Evolutionary conservation across 2,113 vertebrate species (phyloP).

Genomic region (Halichoerus grypus): DNA sequence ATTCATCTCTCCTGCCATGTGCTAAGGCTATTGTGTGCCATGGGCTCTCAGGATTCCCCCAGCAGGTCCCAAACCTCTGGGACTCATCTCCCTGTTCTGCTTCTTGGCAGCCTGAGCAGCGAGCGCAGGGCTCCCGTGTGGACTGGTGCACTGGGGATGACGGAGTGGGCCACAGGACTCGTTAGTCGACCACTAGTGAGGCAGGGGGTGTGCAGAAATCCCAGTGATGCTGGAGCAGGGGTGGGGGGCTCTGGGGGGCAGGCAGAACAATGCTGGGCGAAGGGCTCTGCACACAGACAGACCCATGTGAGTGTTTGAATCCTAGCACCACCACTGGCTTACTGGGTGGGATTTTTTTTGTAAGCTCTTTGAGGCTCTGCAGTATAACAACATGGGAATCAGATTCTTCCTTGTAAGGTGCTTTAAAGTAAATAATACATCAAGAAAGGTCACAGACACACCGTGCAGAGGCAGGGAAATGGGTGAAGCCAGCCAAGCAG

Average conservation of each 20-base stretch:
- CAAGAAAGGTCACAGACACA: neutral
- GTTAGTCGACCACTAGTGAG: fast-evolving
- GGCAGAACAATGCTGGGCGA: too few species aligned
- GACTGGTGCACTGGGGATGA: fast-evolving
- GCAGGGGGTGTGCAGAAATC: neutral
- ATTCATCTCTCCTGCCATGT: fast-evolving
- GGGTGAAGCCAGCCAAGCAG: neutral
- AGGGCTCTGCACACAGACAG: neutral
- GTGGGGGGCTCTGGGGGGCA: neutral
- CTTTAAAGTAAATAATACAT: neutral
- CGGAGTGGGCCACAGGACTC: too few species aligned
- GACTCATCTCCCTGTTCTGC: neutral
- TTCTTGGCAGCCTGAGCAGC: fast-evolving
- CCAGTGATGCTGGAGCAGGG: neutral
- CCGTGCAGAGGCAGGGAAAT: neutral
- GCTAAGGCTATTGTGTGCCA: neutral
- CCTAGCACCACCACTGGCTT: neutral
- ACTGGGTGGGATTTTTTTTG: neutral
- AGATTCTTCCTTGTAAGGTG: neutral
- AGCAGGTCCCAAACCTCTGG: neutral
- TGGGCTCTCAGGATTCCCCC: neutral
- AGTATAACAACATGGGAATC: neutral
- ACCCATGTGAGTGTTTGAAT: neutral
- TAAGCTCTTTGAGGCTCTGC: neutral
- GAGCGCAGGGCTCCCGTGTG: fast-evolving